phyloP scores from a whole-genome alignment of 2,797 vertebrate species.

The Sarcophilus harrisii region DNA sequence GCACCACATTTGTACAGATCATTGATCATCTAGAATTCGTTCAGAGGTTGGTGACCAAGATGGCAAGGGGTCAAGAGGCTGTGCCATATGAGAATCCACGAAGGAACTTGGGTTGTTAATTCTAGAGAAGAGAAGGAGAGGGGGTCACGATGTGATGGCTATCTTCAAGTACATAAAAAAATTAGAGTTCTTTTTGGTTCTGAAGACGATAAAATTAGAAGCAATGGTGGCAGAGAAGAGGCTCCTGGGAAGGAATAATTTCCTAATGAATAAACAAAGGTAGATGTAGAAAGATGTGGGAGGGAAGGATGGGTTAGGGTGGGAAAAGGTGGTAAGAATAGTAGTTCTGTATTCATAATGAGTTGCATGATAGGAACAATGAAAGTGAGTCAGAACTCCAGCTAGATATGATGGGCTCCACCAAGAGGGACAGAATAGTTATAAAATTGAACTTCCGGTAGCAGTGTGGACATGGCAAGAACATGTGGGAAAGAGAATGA shows the following conservation, averaged over 20 bases:
- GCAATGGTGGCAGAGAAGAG: background rate
- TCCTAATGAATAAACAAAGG: background rate
- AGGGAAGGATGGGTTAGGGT: background rate
- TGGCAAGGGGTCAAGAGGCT: background rate
- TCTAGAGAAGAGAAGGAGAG: background rate
- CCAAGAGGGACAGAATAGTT: background rate
- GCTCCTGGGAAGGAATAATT: background rate
- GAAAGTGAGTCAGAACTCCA: background rate
- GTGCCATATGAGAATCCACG: background rate
- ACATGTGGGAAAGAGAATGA: background rate
- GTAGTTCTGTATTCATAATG: background rate
- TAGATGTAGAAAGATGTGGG: background rate
- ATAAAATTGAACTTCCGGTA: background rate
- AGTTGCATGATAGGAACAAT: background rate
- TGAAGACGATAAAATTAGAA: background rate
- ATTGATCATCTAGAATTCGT: background rate
- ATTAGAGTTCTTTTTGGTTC: background rate
- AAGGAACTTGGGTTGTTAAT: background rate
- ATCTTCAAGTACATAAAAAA: background rate
- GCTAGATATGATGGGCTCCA: background rate
- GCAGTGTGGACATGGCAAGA: background rate
- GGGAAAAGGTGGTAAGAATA: background rate
- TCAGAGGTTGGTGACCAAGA: background rate
- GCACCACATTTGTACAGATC: background rate
- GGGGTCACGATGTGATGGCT: background rate